Evolutionary conservation across 2,797 vertebrate genomes (phyloP), one percentile per base, ranked within the genome.

Genomic region (Clangula hyemalis): DNA sequence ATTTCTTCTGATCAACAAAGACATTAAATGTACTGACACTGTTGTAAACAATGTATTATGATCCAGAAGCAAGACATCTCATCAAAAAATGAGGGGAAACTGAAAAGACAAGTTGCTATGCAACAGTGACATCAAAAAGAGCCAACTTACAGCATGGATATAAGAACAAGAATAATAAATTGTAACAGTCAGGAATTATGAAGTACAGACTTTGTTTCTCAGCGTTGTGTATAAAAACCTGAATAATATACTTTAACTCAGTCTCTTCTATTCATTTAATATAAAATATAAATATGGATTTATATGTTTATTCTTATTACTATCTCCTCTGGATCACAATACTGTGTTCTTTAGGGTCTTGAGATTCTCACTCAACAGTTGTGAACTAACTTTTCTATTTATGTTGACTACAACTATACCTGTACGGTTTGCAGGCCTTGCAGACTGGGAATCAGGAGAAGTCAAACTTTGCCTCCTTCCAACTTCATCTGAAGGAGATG

Each of bases 401-500:
- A 4, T 21, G 32, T 12, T 25, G 51, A 6, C 60, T 65, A 30
- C 15, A 71, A 53, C 56, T 69, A 22, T 96, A 96, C 99, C 99
- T 77, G 99, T 98, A 72, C 99, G 98, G 97, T 99, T 99, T 64
- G 98, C 96, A 8, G 98, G 98, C 47, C 99, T 98, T 38, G 98
- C 96, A 82, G 99, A 98, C 94, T 99, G 99, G 13, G 99, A 99
- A 96, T 99, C 99, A 0, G 99, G 99, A 36, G 99, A 99, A 57
- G 99, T 99, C 89, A 99, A 98, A 75, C 99, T 99, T 94, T 99
- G 99, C 41, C 99, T 98, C 56, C 99, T 98, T 85, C 99, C 99
- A 13, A 99, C 98, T 88, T 99, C 99, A 28, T 99, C 99, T 25
- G 99, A 99, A 32, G 99, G 99, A 64, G 99, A 99, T 2, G 99